Evolutionary conservation across 2,888 invertebrate genomes (phyloP), one percentile per base, ranked within the genome.

Genomic region (Perizoma flavofasciatum): DNA sequence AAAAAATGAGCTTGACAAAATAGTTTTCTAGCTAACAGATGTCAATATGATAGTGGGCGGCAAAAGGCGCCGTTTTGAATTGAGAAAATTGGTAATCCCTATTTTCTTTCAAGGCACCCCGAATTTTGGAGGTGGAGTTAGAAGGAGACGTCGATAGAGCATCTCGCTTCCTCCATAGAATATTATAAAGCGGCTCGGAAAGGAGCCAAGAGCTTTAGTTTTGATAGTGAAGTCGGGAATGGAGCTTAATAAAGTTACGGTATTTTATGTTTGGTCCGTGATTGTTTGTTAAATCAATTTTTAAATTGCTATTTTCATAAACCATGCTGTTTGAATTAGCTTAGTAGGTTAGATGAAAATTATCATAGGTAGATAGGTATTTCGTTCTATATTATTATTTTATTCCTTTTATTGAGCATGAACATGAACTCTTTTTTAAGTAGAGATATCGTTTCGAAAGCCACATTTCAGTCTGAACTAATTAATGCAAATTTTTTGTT

Each of bases 101-200:
- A 59, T 62, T 49, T 45, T 37, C 44, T 55, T 61, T 57, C 56
- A 52, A 48, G 54, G 50, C 52, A 45, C 55, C 61, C 57, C 40
- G 45, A 65, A 57, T 45, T 58, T 49, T 47, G 48, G 54, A 65
- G 54, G 56, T 57, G 47, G 46, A 49, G 59, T 39, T 52, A 57
- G 68, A 73, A 55, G 61, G 69, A 49, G 71, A 69, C 6, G 40
- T 57, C 5, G 37, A n/a, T 34, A 43, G 39, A 47, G 46, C 61
- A 35, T 71, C 68, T 75, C 71, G 67, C 53, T 70, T 63, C 61
- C 66, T 68, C 66, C 64, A 58, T 67, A 68, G 72, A 73, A 77
- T 76, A 73, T 78, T 74, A 76, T 78, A 74, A 79, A 79, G 68
- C 70, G 73, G 72, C 73, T 72, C 75, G 82, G 83, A 81, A 79